Evolutionary conservation across 2,113 vertebrate species (phyloP).

Genomic region (Microtus richardsoni): DNA sequence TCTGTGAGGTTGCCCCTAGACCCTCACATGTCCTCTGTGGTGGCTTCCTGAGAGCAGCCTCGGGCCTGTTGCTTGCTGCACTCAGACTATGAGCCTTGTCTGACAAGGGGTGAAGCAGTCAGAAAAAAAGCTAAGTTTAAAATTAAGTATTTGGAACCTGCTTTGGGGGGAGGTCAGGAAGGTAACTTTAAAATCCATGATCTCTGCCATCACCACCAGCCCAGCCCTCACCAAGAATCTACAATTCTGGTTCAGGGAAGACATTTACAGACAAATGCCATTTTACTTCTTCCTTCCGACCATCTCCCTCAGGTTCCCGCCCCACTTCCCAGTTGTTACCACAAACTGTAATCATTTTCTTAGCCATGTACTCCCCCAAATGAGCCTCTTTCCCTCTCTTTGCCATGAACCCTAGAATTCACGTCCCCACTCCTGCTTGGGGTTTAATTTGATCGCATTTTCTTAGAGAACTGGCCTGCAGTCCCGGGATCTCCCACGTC

Average conservation of each 20-base stretch:
- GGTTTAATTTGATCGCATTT: neutral
- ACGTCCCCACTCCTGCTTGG: neutral
- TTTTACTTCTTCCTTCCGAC: neutral
- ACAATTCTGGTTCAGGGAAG: conserved; percentile 8
- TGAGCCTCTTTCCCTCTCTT: neutral
- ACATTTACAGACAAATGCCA: neutral
- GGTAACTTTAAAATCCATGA: neutral
- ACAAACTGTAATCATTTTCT: neutral
- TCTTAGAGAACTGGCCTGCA: neutral
- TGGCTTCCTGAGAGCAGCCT: neutral
- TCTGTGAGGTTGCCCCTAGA: neutral
- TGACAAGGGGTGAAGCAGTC: neutral
- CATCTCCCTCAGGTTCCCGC: neutral
- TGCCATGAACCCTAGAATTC: neutral
- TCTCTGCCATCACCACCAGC: neutral
- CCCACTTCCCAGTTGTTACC: neutral
- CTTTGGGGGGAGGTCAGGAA: neutral
- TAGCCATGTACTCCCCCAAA: neutral
- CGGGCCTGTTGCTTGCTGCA: neutral
- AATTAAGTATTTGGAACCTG: neutral
- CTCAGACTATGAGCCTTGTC: neutral
- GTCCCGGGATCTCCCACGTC: neutral
- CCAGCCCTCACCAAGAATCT: neutral
- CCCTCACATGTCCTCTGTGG: neutral
- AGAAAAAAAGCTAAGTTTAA: neutral